Percentiles rank a stretch among this genome's conserved stretches.
These are phyloP conservation scores for Drosophila mayri DNA, from an alignment of 1,140 invertebrate species.

Conservation along the genomic window DNA sequence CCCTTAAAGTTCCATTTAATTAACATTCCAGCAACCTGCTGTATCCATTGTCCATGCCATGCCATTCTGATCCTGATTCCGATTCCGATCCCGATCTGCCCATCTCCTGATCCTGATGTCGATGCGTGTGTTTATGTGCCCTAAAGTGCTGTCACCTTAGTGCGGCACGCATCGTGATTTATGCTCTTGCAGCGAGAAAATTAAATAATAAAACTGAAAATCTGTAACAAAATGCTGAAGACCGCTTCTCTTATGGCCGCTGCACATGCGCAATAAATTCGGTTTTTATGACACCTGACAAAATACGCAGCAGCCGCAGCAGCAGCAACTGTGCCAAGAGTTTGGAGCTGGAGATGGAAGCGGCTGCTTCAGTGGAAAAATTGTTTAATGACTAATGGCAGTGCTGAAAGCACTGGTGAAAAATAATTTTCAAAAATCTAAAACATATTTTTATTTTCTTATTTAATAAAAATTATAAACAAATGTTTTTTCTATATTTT, in stretches of 20 bases:
- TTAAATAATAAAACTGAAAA: slow-evolving; percentile 78
- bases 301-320: slow-evolving; percentile 74
- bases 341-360: slow-evolving; percentile 33
- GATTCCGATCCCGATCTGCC: background rate
- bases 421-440: background rate
- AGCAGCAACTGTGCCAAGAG: slow-evolving; percentile 33
- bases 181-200: slow-evolving; percentile 65
- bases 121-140: slow-evolving; percentile 74
- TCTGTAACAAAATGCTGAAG: slow-evolving; percentile 67
- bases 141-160: slow-evolving; percentile 82
- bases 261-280: slow-evolving; percentile 84
- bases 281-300: slow-evolving; percentile 84
- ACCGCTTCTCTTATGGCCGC: slow-evolving; percentile 53
- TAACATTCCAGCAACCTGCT: slow-evolving; percentile 78
- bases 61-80: slow-evolving; percentile 18
- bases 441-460: too few species aligned
- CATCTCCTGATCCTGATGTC: background rate
- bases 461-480: background rate
- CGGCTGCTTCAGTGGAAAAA: slow-evolving; percentile 76
- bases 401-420: slow-evolving; percentile 4
- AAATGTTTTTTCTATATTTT: background rate
- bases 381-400: slow-evolving; percentile 82
- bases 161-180: slow-evolving; percentile 76
- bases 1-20: slow-evolving; percentile 67
- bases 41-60: slow-evolving; percentile 4